phyloP scores from a whole-genome alignment of 2,113 vertebrate species.

The Bolborhynchus lineola region DNA sequence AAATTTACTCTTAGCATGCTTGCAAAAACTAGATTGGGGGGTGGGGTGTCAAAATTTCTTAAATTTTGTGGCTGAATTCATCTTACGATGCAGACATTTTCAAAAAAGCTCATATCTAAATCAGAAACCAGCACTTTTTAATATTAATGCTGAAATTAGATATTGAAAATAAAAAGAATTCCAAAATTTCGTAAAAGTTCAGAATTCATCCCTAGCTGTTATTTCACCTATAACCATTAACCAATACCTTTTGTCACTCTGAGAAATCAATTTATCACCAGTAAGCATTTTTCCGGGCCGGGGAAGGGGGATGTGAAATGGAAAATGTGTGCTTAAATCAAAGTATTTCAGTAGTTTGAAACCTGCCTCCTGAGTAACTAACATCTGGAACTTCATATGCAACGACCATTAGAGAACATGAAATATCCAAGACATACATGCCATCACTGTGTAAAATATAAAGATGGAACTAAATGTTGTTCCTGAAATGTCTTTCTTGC shows the following conservation, averaged over 20 bases:
- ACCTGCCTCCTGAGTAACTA: not conserved
- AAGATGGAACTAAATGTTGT: not conserved
- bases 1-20: not conserved
- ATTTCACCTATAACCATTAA: not conserved
- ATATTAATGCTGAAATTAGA: not conserved
- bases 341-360: not conserved
- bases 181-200: not conserved
- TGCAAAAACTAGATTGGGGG: not conserved
- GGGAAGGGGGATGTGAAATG: not conserved
- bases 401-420: not conserved
- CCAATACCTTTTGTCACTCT: not conserved
- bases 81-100: not conserved
- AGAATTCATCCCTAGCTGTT: not conserved
- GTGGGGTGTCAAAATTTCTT: rapidly evolving
- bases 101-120: not conserved
- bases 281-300: not conserved
- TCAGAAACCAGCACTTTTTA: rapidly evolving
- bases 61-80: not conserved
- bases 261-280: not conserved
- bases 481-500: not conserved
- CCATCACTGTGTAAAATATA: not conserved
- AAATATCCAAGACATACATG: not conserved
- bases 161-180: not conserved
- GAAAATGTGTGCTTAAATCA: not conserved
- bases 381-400: not conserved